A percentile compares a stretch with the other conserved stretches of the same genome.
Conservation (phyloP, 2,888 invertebrate genomes). For the Deilephila porcellus region DNA sequence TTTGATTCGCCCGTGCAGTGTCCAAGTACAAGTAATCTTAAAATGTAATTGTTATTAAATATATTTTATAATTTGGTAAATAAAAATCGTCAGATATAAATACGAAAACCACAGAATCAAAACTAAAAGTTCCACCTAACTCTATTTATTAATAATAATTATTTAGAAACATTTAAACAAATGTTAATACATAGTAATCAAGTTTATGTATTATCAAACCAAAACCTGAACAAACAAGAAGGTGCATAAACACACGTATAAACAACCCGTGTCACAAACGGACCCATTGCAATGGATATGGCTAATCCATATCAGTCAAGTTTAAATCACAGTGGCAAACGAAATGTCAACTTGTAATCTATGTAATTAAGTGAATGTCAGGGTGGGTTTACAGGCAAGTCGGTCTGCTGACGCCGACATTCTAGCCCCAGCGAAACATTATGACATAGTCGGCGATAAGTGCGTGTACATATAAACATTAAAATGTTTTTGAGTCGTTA, state of each 20-base stretch:
- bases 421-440: constrained; percentile 44
- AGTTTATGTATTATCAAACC: too few relatives aligned
- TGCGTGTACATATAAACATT: constrained; percentile 32
- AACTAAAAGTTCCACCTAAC: too few relatives aligned
- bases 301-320: constrained; percentile 77
- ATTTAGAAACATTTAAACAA: too few relatives aligned
- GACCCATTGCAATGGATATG: constrained; percentile 57
- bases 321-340: constrained; percentile 71
- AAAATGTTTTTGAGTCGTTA: constrained; percentile 5
- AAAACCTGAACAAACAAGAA: neutral
- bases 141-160: too few relatives aligned
- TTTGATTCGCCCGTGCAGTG: too few relatives aligned
- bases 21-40: too few relatives aligned
- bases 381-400: constrained; percentile 60
- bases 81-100: too few relatives aligned
- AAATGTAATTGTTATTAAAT: too few relatives aligned
- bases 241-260: constrained; percentile 13
- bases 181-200: too few relatives aligned
- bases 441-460: constrained; percentile 42
- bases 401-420: constrained; percentile 40
- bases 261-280: constrained; percentile 35
- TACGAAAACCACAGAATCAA: too few relatives aligned
- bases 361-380: constrained; percentile 83
- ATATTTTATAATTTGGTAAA: too few relatives aligned
- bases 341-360: constrained; percentile 83